Evolutionary conservation across 2,797 vertebrate genomes (phyloP), one percentile per base, ranked within the genome.

Genomic region (Sphenopsis melanotis): DNA sequence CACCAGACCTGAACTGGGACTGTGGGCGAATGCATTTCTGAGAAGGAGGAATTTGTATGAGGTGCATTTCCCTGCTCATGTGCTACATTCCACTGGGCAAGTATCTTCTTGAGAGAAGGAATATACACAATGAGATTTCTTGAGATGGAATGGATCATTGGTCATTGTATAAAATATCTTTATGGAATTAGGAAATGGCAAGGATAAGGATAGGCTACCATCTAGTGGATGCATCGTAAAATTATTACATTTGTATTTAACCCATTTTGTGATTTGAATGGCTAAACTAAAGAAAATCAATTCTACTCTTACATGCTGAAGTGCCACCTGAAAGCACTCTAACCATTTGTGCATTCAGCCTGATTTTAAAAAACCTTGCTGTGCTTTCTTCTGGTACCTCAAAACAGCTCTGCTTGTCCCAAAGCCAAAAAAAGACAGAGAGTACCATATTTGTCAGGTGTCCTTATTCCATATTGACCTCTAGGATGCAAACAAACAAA

Each of bases 141-240:
- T 69, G 78, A 91, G 72, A 60, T 39, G 60, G 41, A 75, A 79
- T 37, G 52, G 53, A 72, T 90, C 68, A n/a, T 6, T 89, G 66
- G 89, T 55, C 69, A 78, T 75, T 16, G 5, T 41, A 57, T 27
- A 79, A 93, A 87, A 75, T 46, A 37, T 83, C 52, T 72, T 74
- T 66, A 66, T 76, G 49, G 17, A 92, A 72, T 44, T 93, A 57
- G 79, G 52, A 92, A 92, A 80, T 6, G 46, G 87, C 76, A 97
- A 96, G 70, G 82, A 88, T 92, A 89, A 95, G 94, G 81, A 86
- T 87, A 97, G 96, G 96, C 87, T 97, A 97, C 97, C 98, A 98
- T 94, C 98, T 98, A 93, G 97, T 95, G 98, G 84, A 96, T 95
- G n/a, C 39, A 83, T 49, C 20, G 22, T 87, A 87, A 94, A 77